A percentile compares a stretch with the other conserved stretches of the same genome.
phyloP scores from a whole-genome alignment of 2,113 vertebrate genomes.

The Rhodinocichla rosea region DNA sequence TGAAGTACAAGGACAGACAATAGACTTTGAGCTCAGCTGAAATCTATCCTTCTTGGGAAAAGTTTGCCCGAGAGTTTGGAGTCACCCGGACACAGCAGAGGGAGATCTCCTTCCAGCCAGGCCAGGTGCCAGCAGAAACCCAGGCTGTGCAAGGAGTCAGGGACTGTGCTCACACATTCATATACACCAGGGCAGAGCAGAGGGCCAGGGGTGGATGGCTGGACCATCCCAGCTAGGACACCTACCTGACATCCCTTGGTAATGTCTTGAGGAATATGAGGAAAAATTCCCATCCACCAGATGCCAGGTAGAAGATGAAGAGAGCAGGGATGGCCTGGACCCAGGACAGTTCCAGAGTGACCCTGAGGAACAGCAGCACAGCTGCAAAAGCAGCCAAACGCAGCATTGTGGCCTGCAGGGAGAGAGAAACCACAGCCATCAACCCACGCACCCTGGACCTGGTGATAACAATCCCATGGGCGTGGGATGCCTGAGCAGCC shows the following conservation, averaged over 20 bases:
- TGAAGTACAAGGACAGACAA: constrained; percentile 14
- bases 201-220: neutral
- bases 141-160: neutral
- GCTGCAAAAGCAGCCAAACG: constrained; percentile 81
- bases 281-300: constrained; percentile 87
- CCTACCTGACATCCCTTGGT: constrained; percentile 89
- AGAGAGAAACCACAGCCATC: neutral
- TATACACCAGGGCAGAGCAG: neutral
- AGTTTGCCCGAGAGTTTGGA: neutral
- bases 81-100: accelerated
- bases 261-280: constrained; percentile 85
- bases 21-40: neutral
- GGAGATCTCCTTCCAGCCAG: neutral
- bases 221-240: neutral
- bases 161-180: neutral
- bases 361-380: constrained; percentile 81
- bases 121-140: neutral
- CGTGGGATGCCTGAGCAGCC: neutral
- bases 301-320: constrained; percentile 87
- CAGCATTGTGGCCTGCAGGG: constrained; percentile 80
- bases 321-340: constrained; percentile 81
- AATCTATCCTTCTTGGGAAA: neutral
- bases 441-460: neutral
- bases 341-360: constrained; percentile 86
- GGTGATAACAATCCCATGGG: neutral